Base-by-base conservation (phyloP, 2,888 invertebrate genomes). In the Machimus rusticus region DNA sequence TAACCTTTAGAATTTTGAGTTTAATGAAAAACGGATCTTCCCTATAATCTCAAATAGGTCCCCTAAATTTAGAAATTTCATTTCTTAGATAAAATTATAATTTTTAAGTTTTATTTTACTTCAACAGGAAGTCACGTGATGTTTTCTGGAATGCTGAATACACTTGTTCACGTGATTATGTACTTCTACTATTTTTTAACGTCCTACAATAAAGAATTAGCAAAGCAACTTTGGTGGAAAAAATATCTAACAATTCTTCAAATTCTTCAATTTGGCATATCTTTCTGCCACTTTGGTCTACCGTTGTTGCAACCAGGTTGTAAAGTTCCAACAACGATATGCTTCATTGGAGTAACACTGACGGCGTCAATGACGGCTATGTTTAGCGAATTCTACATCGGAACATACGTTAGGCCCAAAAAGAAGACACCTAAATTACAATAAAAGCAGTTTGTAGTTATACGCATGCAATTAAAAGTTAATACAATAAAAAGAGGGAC, bases 151-250 rank as follows among this genome's bases (percentile, higher is more conserved):
- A 91, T 95, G 5, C 92, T 97, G 87, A 98, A 98, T 91, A 94
- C 94, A 0, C 94, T 96, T 88, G 96, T 98, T 0, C 98, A 98
- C 90, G 92, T 95, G 1, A 92, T 97, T 31, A 98, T 98, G 98
- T 98, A 98, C 91, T 93, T 94, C 0, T 97, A 98, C 91, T 98
- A 97, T 91, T 93, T 96, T 5, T 90, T 96, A 88, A 94, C 96
- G 0, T 96, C 96, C 0, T 93, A 95, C 87, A 94, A 95, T 77
- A 96, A 96, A 0, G 94, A 94, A 78, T 94, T 95, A 91, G 8
- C 95, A 90, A 93, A 95, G 87, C 95, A 95, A 88, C 91, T 95
- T 0, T 96, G 96, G 95, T 96, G 96, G 95, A 97, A 97, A 91
- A 96, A 96, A 89, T 94, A 96, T 90, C 95, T 97, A 89, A 97